Evolutionary conservation across 2,888 invertebrate species (phyloP), one percentile per base, ranked within the genome.

Genomic region (Drosophila mercatorum): DNA sequence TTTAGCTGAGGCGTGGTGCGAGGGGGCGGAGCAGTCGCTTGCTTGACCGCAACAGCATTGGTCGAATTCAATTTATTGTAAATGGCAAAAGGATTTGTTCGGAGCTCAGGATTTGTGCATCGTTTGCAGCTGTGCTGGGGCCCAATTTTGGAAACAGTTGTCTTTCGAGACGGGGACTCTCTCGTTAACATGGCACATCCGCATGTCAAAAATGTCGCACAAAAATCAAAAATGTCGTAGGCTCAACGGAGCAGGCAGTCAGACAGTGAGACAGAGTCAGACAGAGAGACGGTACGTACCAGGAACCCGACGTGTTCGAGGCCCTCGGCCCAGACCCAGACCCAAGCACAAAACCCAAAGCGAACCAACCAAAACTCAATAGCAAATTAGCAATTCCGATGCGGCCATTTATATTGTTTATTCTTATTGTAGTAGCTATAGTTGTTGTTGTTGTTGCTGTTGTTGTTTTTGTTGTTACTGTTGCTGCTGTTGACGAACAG

Each of bases 161-260:
- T 66, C 63, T 44, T 43, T 57, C 43, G 53, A 46, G 41, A 59
- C 28, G 44, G 63, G 56, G 49, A 22, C 38, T 4, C 53, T 28
- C 31, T 84, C 85, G 88, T 88, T 82, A 88, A 82, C 85, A 84
- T 86, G 88, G 88, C 78, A 89, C 86, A 87, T 87, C 88, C 86
- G 86, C 88, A 87, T 89, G 86, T 87, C 86, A 89, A 87, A 87
- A 87, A 89, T 89, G 90, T 86, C 86, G 83, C 83, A 83, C 86
- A 88, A 88, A 83, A 88, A 82, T 88, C 81, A 83, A 81, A 83
- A 73, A 78, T 69, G 68, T 78, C 64, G 77, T 65, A 22, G 22
- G 22, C 22, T 22, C 22, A 22, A 31, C 76, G 66, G 47, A 60
- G 44, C 26, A 4, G 38, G 52, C n/a, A 8, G 58, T 31, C 41